These are phyloP conservation scores for Xiphias gladius DNA, from an alignment of 2,113 vertebrate species.

Conservation along the genomic window DNA sequence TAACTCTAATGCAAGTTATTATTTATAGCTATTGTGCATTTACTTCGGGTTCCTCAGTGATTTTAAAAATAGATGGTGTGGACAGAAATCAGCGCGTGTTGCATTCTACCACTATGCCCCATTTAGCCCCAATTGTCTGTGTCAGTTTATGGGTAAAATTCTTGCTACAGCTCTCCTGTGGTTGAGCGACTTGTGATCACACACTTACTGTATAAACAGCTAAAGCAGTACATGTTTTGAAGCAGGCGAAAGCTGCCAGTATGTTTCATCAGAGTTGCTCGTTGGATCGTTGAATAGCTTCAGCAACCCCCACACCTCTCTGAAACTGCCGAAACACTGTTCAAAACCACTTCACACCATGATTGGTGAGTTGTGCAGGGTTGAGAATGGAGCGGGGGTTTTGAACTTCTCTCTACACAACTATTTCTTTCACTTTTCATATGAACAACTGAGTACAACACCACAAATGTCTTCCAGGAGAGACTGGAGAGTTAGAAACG, in stretches of 20 bases:
- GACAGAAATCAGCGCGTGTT: background rate
- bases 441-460: background rate
- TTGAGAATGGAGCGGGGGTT: background rate
- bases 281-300: background rate
- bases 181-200: slow-evolving; percentile 8
- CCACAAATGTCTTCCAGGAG: too few relatives aligned
- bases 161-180: slow-evolving; percentile 16
- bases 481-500: background rate
- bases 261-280: background rate
- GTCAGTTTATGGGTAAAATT: slow-evolving; percentile 8
- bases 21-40: background rate
- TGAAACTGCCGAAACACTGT: background rate
- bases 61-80: background rate
- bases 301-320: background rate
- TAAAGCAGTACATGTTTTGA: background rate
- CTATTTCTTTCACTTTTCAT: background rate
- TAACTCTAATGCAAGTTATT: background rate
- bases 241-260: background rate
- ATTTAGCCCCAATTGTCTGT: slow-evolving; percentile 24
- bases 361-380: background rate
- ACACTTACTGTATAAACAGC: background rate
- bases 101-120: slow-evolving; percentile 6
- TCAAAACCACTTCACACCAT: background rate
- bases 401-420: background rate
- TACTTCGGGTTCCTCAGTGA: background rate